Base-by-base conservation (phyloP, 2,113 vertebrate species). In the Hymenochirus boettgeri region DNA sequence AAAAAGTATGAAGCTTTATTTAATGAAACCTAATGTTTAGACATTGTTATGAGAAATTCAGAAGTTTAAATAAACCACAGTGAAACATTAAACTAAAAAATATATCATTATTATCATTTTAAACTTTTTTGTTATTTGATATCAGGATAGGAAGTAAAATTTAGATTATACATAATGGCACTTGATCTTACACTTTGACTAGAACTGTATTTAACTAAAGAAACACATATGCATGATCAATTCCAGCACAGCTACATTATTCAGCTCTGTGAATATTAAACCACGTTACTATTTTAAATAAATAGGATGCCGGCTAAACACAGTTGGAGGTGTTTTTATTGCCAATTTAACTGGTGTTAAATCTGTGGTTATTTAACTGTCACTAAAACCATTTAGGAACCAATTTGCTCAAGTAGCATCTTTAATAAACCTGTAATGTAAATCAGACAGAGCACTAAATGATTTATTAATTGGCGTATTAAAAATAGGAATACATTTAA, bases 321-420 rank as follows among this genome's bases (percentile, higher is more conserved):
- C 61, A 35, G 67, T 45, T 3, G 21, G 74, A 46, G 69, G 62
- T 77, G 65, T 61, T 76, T 72, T 79, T 78, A 78, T 78, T 83
- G 72, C 65, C 58, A 79, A 19, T 81, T 74, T 77, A 82, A 77
- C 63, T 73, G 21, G 29, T 75, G 62, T 72, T 82, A 79, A 83
- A 82, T 78, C 77, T 76, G 66, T 77, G 65, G 45, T 52, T 73
- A 80, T 17, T 79, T 78, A 80, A 78, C 69, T 39, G 51, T 79
- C 73, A 75, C 58, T 75, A 74, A 79, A 81, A 71, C 25, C 73
- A 71, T 76, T 77, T 78, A 73, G 60, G 69, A 58, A 67, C 71
- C 75, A 82, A 74, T 75, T 50, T 70, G 75, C 74, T 69, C 31
- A 79, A 80, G 64, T 73, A 65, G 72, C 78, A 58, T 61, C 70